phyloP scores from a whole-genome alignment of 1,140 invertebrate genomes.

The Pinna nobilis region DNA sequence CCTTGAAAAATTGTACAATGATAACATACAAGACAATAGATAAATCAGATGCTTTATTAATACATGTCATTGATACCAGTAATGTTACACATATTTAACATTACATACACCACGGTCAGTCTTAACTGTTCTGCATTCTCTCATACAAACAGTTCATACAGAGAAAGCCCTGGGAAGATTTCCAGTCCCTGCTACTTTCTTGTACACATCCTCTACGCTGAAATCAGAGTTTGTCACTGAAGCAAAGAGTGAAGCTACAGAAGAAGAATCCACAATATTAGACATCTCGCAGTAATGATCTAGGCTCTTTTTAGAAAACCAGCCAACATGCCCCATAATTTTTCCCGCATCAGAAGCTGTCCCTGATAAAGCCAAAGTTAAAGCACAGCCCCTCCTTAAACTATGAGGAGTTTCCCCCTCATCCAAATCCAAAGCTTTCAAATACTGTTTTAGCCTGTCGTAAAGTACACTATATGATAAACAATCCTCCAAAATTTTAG shows the following conservation, averaged over 20 bases:
- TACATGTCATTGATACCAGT: too few species aligned
- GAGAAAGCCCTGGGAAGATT: too few species aligned
- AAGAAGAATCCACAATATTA: too few species aligned
- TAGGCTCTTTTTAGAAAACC: constrained; percentile 19
- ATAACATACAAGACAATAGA: too few species aligned
- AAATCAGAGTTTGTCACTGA: neutral
- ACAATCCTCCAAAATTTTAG: constrained; percentile 5
- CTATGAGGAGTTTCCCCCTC: constrained; percentile 35
- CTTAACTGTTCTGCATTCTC: too few species aligned
- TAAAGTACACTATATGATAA: constrained; percentile 28
- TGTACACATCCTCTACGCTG: too few species aligned
- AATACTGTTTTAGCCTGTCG: constrained; percentile 21
- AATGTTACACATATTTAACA: too few species aligned
- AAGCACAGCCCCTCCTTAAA: constrained; percentile 30
- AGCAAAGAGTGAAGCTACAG: neutral
- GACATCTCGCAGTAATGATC: constrained; percentile 25
- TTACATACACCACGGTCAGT: too few species aligned
- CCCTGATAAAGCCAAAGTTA: constrained; percentile 17
- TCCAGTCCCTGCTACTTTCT: too few species aligned
- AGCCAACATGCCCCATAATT: constrained; percentile 31
- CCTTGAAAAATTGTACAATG: too few species aligned
- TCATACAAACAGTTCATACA: too few species aligned
- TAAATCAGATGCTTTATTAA: too few species aligned
- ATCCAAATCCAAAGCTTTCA: constrained; percentile 28
- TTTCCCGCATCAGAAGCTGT: neutral